These are phyloP conservation scores for Tinea trinotella DNA, from an alignment of 2,888 invertebrate genomes.

Conservation along the genomic window DNA sequence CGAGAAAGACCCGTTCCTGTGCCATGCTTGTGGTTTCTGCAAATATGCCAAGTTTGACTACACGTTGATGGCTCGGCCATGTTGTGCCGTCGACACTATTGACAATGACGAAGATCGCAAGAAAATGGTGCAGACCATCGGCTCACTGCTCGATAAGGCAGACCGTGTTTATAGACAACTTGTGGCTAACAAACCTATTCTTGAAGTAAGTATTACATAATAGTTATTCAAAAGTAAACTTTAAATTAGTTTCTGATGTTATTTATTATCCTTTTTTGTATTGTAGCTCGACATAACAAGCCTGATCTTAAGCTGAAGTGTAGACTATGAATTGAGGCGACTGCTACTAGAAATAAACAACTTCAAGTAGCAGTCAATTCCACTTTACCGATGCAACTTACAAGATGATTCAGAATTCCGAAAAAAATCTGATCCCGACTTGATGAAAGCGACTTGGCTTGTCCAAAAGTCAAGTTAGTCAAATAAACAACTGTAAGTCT, in stretches of 20 bases:
- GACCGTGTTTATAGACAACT: conserved; percentile 94
- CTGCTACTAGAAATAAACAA: too few species aligned
- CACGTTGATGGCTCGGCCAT: conserved; percentile 90
- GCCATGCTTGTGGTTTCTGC: conserved; percentile 99
- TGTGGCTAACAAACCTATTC: conserved; percentile 88
- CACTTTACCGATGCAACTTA: too few species aligned
- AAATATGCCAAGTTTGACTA: conserved; percentile 99
- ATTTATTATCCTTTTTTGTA: background rate
- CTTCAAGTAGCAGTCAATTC: too few species aligned
- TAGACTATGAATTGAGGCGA: too few species aligned
- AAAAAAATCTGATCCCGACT: too few species aligned
- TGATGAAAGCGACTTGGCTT: too few species aligned
- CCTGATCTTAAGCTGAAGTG: background rate
- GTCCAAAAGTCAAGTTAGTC: too few species aligned
- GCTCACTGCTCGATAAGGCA: conserved; percentile 92
- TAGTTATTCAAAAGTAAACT: too few species aligned
- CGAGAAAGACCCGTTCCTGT: conserved; percentile 98
- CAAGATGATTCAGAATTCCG: too few species aligned
- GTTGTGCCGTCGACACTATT: conserved; percentile 97
- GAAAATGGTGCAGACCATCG: conserved; percentile 93
- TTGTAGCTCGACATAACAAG: background rate
- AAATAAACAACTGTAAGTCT: too few species aligned
- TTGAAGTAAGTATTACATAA: conserved; percentile 74
- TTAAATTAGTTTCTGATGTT: background rate
- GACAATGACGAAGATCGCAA: conserved; percentile 97